Base-by-base conservation (phyloP, 2,113 vertebrate genomes). In the Anser brachyrhynchus region DNA sequence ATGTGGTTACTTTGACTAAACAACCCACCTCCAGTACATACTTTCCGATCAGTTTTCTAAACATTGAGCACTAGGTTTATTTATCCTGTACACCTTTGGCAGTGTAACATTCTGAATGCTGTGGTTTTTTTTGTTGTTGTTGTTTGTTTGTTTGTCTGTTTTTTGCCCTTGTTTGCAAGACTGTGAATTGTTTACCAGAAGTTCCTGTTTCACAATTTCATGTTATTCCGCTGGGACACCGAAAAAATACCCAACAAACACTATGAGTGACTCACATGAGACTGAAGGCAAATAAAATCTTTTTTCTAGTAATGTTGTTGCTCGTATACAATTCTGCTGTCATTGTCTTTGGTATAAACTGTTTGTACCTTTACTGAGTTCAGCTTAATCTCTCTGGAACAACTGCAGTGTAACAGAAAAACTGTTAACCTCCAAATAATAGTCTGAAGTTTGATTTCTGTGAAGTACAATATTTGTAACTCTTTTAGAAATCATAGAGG, bases 191-290 rank as follows among this genome's bases (percentile, higher is more conserved):
- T 91, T 95, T 91, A 66, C 65, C 62, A 88, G 83, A 84, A 81
- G 54, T 23, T 96, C 26, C 23, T 69, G 22, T 91, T 96, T 93
- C 94, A 89, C 46, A 73, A 72, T 92, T 95, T 79, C 28, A 23
- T 57, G 52, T 75, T 92, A 62, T 93, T 80, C 84, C 73, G 59
- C 7, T 37, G 58, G 39, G 37, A 86, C 35, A 78, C 2, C 73
- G 84, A 84, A 82, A 96, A 92, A 72, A 16, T 37, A 92, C 21
- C 13, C 73, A 88, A 84, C 61, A 91, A 89, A 78, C 64, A 62
- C 55, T 78, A 67, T 75, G 89, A 94, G 69, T 89, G 11, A 75
- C 37, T 85, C 17, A 5, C 35, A 93, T 86, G 57, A 88, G 61
- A 91, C 44, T 74, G 81, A 22, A 81, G 46, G 78, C 49, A 88